Conservation (phyloP, 2,888 invertebrate species). For the Exocentrus adspersus region DNA sequence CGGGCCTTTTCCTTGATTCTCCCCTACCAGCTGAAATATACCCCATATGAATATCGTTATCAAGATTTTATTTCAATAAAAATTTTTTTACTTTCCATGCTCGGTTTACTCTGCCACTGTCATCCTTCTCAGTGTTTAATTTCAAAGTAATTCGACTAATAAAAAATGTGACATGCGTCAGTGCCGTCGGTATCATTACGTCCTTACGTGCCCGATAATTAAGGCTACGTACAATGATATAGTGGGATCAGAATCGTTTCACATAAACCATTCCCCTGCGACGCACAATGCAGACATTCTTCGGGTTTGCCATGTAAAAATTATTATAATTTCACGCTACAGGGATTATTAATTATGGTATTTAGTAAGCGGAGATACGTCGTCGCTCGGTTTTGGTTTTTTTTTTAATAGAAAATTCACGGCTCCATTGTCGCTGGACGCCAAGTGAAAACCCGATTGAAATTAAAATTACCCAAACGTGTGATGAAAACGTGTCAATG, state of each 20-base stretch:
- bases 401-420: neutral
- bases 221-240: constrained; percentile 16
- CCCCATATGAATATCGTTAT: too few species aligned
- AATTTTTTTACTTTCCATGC: too few species aligned
- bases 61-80: too few species aligned
- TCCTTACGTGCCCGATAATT: constrained; percentile 11
- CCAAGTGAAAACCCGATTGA: neutral
- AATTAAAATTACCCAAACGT: neutral
- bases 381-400: neutral
- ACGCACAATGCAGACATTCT: constrained; percentile 19
- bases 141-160: neutral
- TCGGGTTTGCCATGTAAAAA: neutral
- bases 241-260: constrained; percentile 8
- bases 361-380: neutral
- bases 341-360: constrained; percentile 8
- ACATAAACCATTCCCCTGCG: neutral
- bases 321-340: constrained; percentile 20
- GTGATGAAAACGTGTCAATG: too few species aligned
- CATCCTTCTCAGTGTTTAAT: neutral
- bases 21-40: too few species aligned
- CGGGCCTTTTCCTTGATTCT: too few species aligned
- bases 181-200: neutral
- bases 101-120: too few species aligned
- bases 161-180: neutral
- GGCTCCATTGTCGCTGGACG: neutral